A percentile compares a stretch with the other conserved stretches of the same genome.
Conservation (phyloP, 2,113 vertebrate genomes). For the Hiodon tergisus region DNA sequence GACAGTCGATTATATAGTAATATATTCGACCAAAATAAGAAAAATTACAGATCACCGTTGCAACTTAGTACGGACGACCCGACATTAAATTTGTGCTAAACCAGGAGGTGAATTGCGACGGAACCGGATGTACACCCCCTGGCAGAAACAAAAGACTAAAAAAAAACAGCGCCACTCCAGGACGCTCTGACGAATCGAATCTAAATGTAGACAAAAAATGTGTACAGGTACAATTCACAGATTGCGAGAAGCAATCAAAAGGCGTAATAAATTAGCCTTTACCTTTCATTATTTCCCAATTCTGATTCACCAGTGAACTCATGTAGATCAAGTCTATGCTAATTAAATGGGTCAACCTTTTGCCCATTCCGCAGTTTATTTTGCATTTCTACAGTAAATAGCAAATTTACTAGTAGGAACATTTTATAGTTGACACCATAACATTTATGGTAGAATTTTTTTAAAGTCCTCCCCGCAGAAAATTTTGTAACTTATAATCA, state of each 20-base stretch:
- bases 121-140: neutral
- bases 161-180: neutral
- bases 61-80: neutral
- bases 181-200: neutral
- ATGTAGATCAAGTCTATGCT: no score
- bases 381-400: neutral
- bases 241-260: no score
- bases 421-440: neutral
- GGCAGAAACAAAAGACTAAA: no score
- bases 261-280: no score
- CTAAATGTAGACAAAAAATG: no score
- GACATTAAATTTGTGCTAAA: neutral
- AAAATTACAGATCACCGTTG: slow-evolving; percentile 52
- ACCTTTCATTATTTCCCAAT: no score
- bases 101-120: neutral
- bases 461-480: no score
- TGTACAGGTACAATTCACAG: neutral
- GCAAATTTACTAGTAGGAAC: neutral
- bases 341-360: neutral
- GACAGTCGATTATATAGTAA: slow-evolving; percentile 39
- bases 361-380: neutral
- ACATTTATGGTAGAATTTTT: no score
- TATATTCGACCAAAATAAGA: slow-evolving; percentile 48
- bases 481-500: no score
- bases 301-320: no score